Evolutionary conservation across 2,797 vertebrate genomes (phyloP).

Genomic region (Trachurus trachurus): DNA sequence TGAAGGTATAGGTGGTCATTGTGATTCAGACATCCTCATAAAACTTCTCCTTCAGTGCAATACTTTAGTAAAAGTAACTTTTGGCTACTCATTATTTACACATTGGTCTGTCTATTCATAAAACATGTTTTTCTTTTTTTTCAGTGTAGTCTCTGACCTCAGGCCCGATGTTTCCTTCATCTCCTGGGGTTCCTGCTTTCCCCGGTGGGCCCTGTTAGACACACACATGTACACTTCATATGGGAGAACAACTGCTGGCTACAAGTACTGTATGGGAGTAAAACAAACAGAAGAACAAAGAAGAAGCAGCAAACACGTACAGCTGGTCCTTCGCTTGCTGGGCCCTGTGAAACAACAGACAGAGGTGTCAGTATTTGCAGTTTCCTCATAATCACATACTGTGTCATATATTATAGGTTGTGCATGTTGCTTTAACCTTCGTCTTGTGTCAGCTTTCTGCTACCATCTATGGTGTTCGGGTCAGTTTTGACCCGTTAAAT

Average conservation of each 20-base stretch:
- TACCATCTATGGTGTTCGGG: no score
- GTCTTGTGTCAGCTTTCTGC: no score
- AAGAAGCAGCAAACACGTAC: slow-evolving; percentile 72
- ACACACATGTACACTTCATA: slow-evolving; percentile 28
- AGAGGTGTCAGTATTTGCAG: not conserved
- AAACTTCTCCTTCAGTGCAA: not conserved
- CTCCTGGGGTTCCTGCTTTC: slow-evolving; percentile 85
- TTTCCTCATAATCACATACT: not conserved
- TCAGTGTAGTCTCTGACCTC: slow-evolving; percentile 79
- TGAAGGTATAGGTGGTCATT: no score
- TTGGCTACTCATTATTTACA: not conserved
- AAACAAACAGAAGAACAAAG: not conserved
- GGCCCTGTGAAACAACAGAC: slow-evolving; percentile 76
- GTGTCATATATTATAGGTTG: not conserved
- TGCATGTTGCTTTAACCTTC: not conserved
- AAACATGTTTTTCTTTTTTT: not conserved
- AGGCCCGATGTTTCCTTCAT: slow-evolving; percentile 88
- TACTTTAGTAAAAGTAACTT: not conserved
- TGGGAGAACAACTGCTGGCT: not conserved
- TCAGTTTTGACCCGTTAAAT: no score
- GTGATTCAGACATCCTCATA: no score
- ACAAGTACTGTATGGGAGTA: not conserved
- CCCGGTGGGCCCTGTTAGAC: slow-evolving; percentile 82
- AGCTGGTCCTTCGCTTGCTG: slow-evolving; percentile 80
- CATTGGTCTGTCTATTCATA: not conserved